Percentiles rank a stretch among this genome's conserved stretches.
Evolutionary conservation across 2,113 vertebrate species (phyloP).

Genomic region (Trachemys scripta): DNA sequence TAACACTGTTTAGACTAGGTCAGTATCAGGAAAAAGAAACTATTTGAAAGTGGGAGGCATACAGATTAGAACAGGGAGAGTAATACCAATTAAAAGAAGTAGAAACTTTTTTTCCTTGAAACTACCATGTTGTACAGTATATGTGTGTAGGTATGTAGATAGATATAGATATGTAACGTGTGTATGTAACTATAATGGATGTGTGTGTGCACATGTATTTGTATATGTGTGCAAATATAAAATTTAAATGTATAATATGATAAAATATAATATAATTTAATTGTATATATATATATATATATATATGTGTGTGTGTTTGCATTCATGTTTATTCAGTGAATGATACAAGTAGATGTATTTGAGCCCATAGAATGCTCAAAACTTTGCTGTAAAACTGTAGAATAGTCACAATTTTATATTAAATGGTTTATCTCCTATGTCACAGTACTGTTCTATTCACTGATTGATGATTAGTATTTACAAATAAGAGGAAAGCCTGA

Average conservation of each 20-base stretch:
- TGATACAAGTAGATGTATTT: not conserved
- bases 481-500: not conserved
- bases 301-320: not conserved
- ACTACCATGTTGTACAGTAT: not conserved
- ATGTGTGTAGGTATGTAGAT: not conserved
- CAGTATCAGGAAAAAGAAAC: not conserved
- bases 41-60: not conserved
- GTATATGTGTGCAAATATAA: not conserved
- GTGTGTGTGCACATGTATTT: not conserved
- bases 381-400: not conserved
- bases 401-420: not conserved
- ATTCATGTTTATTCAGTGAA: not conserved
- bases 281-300: too few species aligned
- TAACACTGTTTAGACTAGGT: not conserved
- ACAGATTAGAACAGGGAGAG: not conserved
- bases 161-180: not conserved
- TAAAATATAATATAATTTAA: too few species aligned
- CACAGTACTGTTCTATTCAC: not conserved
- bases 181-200: not conserved
- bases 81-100: not conserved
- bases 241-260: too few species aligned
- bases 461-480: not conserved
- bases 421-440: not conserved
- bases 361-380: not conserved
- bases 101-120: not conserved